A percentile compares a stretch with the other conserved stretches of the same genome.
Conservation (phyloP, 2,888 invertebrate species). For the Malacosoma neustria region DNA sequence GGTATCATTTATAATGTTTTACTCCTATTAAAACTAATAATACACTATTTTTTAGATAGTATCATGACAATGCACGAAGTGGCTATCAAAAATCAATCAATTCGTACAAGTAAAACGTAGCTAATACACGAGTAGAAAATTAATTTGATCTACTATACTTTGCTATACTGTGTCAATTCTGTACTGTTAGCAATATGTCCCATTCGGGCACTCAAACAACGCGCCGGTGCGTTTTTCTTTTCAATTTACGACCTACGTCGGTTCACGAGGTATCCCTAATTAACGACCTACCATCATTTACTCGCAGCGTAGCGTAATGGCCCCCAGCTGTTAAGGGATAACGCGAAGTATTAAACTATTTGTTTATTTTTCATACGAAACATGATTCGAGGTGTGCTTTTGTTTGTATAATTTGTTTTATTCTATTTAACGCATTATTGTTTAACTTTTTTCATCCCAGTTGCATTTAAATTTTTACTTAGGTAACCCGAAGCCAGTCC, state of each 20-base stretch:
- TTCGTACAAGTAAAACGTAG: too few species aligned
- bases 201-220: background rate
- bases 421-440: too few species aligned
- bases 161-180: background rate
- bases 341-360: background rate
- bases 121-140: too few species aligned
- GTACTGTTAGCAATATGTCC: background rate
- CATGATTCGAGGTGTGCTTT: background rate
- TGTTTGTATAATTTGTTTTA: background rate
- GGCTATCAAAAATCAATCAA: too few species aligned
- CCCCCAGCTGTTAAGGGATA: background rate
- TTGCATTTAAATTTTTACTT: too few species aligned
- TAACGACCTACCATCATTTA: conserved; percentile 1
- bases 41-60: too few species aligned
- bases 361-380: background rate
- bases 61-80: too few species aligned
- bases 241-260: conserved; percentile 34
- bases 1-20: too few species aligned
- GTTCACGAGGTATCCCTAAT: conserved; percentile 1
- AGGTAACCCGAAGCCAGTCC: too few species aligned
- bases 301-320: background rate
- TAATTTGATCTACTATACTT: too few species aligned
- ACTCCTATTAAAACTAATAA: too few species aligned
- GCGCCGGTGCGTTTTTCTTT: conserved; percentile 27
- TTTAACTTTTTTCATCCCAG: too few species aligned